Percentiles rank a stretch among this genome's conserved stretches.
Conservation (phyloP, 1,140 invertebrate genomes). For the Aphelinus atriplicis region DNA sequence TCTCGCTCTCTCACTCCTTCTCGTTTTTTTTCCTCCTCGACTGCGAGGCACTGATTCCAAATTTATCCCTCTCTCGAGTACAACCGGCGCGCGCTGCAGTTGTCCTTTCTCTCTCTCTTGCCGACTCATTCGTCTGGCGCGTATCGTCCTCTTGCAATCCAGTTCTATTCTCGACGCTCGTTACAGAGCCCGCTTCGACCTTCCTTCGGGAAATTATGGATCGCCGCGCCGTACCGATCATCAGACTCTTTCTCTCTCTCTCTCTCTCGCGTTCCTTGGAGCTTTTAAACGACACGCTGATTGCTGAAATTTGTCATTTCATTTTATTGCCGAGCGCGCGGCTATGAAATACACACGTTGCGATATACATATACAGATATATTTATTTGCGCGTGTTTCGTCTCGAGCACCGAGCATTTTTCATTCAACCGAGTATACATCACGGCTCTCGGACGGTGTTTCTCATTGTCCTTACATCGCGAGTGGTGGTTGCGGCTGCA, state of each 20-base stretch:
- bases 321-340: neutral
- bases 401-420: too few relatives aligned
- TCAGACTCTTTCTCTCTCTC: neutral
- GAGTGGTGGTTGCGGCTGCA: too few relatives aligned
- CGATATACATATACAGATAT: too few relatives aligned
- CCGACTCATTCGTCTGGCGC: conserved; percentile 15
- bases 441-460: neutral
- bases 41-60: conserved; percentile 42
- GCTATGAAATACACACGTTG: too few relatives aligned
- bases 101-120: conserved; percentile 16
- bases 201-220: neutral
- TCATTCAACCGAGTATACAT: neutral
- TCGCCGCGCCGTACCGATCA: neutral
- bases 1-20: neutral
- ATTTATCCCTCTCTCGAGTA: conserved; percentile 31
- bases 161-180: conserved; percentile 38
- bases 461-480: too few relatives aligned
- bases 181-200: conserved; percentile 6
- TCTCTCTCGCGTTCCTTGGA: too few relatives aligned
- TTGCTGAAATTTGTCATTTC: neutral
- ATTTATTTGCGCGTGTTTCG: too few relatives aligned
- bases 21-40: neutral
- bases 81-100: neutral
- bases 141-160: conserved; percentile 42
- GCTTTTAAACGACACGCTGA: too few relatives aligned